Evolutionary conservation across 2,113 vertebrate genomes (phyloP), one percentile per base, ranked within the genome.

Genomic region (Aspidoscelis tigris): DNA sequence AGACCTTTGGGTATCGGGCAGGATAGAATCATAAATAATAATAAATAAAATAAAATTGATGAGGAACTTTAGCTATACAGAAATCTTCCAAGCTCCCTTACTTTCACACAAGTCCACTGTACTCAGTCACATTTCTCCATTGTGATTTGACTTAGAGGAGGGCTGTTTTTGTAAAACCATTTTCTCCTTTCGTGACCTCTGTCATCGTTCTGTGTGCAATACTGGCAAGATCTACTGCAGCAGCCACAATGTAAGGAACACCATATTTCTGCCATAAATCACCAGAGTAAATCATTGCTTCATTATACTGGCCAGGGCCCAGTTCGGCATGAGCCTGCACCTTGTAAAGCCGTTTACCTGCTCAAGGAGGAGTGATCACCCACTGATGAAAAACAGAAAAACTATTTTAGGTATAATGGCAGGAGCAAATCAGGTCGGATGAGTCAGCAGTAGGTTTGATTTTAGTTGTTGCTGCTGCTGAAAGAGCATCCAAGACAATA

Each of bases 111-210:
- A 39, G 26, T 61, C 55, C 41, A 66, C 44, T 65, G 12, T 55
- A 47, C 16, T 82, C 43, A 33, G 21, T 78, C 24, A 64, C 20
- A 64, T 68, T 76, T 47, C 47, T 68, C n/a, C 65, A 41, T 20
- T 21, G 50, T 84, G 55, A 14, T 64, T 73, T 65, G 81, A 68
- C 41, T 16, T 18, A 21, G 3, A 21, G 33, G 33, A 24, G 33
- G n/a, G 41, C 41, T 79, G 77, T 50, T 72, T 82, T 79, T 65
- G n/a, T 84, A 44, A 73, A 79, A 43, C 68, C 43, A 79, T 78
- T 79, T 70, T 84, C 83, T 84, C 76, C 83, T 79, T 84, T 84
- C 55, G n/a, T 65, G 76, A 73, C 76, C 76, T 79, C 69, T 84
- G 73, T 84, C 71, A 65, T 84, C 72, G 53, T 79, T 84, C 50